Conservation (phyloP, 1,140 invertebrate genomes). For the Meloidogyne hapla region DNA sequence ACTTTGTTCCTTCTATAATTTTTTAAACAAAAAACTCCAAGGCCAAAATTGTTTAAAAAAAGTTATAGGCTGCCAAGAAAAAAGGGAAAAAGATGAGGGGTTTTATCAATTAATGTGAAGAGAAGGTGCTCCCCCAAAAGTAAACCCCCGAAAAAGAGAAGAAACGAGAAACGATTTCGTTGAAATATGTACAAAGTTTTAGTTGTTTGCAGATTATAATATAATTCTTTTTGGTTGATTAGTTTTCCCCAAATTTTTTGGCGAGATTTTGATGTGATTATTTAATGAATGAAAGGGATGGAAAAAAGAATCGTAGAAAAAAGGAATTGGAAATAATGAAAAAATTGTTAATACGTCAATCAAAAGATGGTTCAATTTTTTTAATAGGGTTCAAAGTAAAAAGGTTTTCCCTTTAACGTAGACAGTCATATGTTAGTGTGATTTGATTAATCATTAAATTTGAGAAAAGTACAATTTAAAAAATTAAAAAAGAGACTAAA, state of each 20-base stretch:
- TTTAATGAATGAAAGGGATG: not conserved
- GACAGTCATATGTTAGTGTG: not conserved
- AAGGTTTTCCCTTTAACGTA: not conserved
- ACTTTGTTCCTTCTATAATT: not conserved
- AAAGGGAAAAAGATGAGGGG: not conserved
- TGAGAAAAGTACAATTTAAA: no score
- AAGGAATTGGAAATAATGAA: no score
- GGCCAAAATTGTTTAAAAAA: not conserved
- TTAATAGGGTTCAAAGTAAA: not conserved
- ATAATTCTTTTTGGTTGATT: not conserved
- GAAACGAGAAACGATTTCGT: not conserved
- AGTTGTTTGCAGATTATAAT: not conserved
- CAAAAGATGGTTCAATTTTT: no score
- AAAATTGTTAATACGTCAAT: no score
- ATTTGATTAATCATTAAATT: no score
- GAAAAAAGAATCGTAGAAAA: no score
- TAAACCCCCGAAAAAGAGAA: not conserved
- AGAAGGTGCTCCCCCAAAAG: not conserved
- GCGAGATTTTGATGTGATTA: not conserved
- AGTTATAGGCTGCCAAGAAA: constrained; percentile 4
- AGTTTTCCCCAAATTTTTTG: not conserved
- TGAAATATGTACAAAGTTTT: not conserved
- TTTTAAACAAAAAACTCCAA: not conserved
- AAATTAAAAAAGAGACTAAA: no score
- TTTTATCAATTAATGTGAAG: not conserved